These are phyloP conservation scores for Lycodopsis pacificus DNA, from an alignment of 2,797 vertebrate genomes.

Conservation along the genomic window DNA sequence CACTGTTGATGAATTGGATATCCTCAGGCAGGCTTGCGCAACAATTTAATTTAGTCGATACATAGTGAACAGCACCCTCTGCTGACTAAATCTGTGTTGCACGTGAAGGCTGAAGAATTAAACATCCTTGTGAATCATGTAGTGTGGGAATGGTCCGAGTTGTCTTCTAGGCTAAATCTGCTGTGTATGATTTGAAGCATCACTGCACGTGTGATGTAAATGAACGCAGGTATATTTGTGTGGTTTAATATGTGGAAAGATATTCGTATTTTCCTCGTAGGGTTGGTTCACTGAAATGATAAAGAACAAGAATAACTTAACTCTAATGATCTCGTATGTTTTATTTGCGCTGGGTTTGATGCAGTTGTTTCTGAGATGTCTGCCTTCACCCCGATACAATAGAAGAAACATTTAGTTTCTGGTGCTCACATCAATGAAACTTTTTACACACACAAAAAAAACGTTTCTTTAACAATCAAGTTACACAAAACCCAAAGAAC, in stretches of 20 bases:
- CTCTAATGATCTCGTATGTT: background rate
- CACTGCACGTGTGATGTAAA: background rate
- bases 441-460: background rate
- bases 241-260: background rate
- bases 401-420: background rate
- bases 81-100: conserved; percentile 46
- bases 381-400: background rate
- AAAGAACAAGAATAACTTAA: background rate
- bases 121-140: conserved; percentile 26
- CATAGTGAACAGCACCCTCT: conserved; percentile 76
- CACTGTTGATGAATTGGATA: conserved; percentile 78
- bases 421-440: background rate
- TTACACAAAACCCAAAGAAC: conserved; percentile 4
- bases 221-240: background rate
- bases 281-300: background rate
- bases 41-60: conserved; percentile 57
- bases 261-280: background rate
- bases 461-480: background rate
- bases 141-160: background rate
- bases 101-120: conserved; percentile 9
- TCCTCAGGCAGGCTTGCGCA: conserved; percentile 70
- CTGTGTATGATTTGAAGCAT: background rate
- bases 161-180: conserved; percentile 14
- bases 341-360: background rate
- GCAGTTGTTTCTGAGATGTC: background rate